Conservation (phyloP, 2,888 invertebrate species). For the Meghimatium bilineatum region DNA sequence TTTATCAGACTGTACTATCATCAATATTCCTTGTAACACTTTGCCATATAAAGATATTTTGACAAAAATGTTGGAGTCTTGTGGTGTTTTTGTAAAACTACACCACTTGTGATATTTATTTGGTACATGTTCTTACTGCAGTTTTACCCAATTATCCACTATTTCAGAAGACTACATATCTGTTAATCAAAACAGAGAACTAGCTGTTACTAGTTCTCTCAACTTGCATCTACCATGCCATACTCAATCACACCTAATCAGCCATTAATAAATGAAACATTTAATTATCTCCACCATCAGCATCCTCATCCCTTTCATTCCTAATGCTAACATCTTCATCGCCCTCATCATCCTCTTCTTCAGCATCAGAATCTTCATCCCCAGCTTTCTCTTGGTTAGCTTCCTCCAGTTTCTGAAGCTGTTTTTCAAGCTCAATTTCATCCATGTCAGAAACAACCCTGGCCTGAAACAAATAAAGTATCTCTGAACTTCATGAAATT, state of each 20-base stretch:
- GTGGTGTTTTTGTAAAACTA: too few relatives aligned
- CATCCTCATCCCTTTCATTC: conserved; percentile 81
- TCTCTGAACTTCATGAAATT: not conserved
- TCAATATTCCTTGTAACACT: too few relatives aligned
- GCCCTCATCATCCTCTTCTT: conserved; percentile 76
- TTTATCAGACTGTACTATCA: too few relatives aligned
- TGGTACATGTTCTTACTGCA: too few relatives aligned
- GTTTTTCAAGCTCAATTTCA: conserved; percentile 94
- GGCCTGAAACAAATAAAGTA: conserved; percentile 78
- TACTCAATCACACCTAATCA: not conserved
- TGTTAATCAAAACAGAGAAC: too few relatives aligned
- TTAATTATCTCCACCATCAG: conserved; percentile 44
- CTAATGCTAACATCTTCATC: conserved; percentile 91
- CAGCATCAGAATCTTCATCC: conserved; percentile 78
- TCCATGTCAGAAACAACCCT: conserved; percentile 99
- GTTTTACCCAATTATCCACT: too few relatives aligned
- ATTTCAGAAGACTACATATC: too few relatives aligned
- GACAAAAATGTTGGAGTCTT: too few relatives aligned
- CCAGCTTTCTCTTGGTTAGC: conserved; percentile 89
- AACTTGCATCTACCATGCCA: too few relatives aligned
- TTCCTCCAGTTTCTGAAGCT: conserved; percentile 94
- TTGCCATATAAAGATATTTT: too few relatives aligned
- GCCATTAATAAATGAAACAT: not conserved
- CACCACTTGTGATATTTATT: too few relatives aligned
- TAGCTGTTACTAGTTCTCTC: too few relatives aligned